Percentiles rank a stretch among this genome's conserved stretches.
phyloP scores from a whole-genome alignment of 2,113 vertebrate genomes.

The Oryzias javanicus region DNA sequence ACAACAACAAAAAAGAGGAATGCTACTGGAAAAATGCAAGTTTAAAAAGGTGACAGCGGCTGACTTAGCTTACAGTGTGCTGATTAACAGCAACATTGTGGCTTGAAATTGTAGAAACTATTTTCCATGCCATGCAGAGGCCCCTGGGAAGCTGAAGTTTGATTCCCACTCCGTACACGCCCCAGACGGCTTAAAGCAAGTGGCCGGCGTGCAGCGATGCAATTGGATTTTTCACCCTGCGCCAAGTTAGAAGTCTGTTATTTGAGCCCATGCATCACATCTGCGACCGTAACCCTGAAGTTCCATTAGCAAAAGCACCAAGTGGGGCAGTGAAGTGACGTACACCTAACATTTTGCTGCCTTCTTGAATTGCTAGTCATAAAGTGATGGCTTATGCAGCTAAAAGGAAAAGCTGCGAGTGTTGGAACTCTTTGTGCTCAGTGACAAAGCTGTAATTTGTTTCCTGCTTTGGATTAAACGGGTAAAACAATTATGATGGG shows the following conservation, averaged over 20 bases:
- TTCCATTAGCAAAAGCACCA: not conserved
- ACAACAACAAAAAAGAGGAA: constrained; percentile 18
- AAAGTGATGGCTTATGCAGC: constrained; percentile 4
- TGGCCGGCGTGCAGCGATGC: too few species aligned
- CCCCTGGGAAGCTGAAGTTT: not conserved
- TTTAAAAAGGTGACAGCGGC: constrained; percentile 21
- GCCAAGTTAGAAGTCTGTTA: too few species aligned
- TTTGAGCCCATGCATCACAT: too few species aligned
- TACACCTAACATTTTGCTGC: constrained; percentile 40
- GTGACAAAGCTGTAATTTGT: constrained; percentile 19
- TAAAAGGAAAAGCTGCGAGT: not conserved
- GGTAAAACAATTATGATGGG: constrained; percentile 30
- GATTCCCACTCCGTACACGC: not conserved
- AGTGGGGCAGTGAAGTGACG: constrained; percentile 5
- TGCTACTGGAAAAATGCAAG: constrained; percentile 20
- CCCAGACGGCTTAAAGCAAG: not conserved
- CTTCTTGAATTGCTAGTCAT: constrained; percentile 24
- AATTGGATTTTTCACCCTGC: too few species aligned
- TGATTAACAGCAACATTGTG: constrained; percentile 18
- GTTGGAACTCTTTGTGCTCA: constrained; percentile 8
- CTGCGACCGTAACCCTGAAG: too few species aligned
- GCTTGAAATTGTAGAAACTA: not conserved
- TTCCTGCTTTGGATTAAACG: constrained; percentile 25
- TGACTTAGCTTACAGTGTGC: constrained; percentile 12
- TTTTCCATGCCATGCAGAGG: not conserved